Base-by-base conservation (phyloP, 2,797 vertebrate species). In the Fistularia tabacaria region DNA sequence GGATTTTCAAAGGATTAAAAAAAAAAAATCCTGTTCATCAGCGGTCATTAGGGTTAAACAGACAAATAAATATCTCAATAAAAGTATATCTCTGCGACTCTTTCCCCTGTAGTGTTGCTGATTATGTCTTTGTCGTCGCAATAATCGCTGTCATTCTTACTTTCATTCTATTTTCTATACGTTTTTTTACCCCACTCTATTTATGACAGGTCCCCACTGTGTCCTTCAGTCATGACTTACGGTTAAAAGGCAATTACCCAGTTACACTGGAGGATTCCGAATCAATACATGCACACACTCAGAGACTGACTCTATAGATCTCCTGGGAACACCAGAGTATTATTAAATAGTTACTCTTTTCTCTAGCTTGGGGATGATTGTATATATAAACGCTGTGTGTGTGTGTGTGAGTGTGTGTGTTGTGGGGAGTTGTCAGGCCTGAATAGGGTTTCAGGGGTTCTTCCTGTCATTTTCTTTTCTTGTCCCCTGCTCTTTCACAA, bases 171-270 rank as follows among this genome's bases (percentile, higher is more conserved):
- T 50, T 41, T 54, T 47, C 59, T 51, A 7, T 13, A 53, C 15
- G 46, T 8, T 68, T 67, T 68, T 15, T 48, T 14, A 13, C 14
- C 46, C 67, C 45, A 37, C 53, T 77, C 43, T 37, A 59, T 81
- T 74, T 68, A 74, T 80, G 68, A 68, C 74, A 58, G 65, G 64
- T 80, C 77, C 67, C 74, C 51, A 55, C 55, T 61, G 71, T 79
- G 74, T 80, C 75, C 75, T 81, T 85, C 78, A 83, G 59, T 78
- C 63, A 77, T 81, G 78, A 87, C 70, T 81, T 79, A 71, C 56
- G 65, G 81, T 74, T 89, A 81, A 89, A 87, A 81, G 74, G 68
- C 71, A 87, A 82, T 86, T 80, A 73, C 65, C 65, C 54, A 59
- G 47, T 84, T 76, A 73, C 62, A 74, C 71, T 59, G 9, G 55